Conservation (phyloP, 2,797 vertebrate species). For the Muscicapa comitata region DNA sequence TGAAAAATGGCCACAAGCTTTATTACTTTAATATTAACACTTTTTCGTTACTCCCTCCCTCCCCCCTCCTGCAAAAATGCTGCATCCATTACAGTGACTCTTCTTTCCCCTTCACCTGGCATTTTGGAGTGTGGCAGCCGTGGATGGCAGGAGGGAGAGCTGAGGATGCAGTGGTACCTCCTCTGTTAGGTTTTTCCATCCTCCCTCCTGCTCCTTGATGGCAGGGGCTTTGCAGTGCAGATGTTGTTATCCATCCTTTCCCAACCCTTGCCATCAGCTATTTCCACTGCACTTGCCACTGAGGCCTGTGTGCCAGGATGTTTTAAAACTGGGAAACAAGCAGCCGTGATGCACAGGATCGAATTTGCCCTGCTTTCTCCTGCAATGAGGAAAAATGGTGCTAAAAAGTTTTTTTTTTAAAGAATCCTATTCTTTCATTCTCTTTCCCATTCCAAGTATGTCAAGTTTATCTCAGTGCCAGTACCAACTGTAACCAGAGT, state of each 20-base stretch:
- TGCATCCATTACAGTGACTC: neutral
- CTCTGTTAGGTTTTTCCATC: neutral
- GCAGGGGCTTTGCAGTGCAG: neutral
- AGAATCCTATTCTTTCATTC: neutral
- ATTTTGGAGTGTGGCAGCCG: neutral
- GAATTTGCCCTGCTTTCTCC: neutral
- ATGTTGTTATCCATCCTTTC: neutral
- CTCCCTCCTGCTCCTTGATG: neutral
- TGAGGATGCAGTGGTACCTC: neutral
- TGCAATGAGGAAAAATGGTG: neutral
- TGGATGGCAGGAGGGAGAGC: neutral
- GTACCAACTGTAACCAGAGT: neutral
- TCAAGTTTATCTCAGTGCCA: neutral
- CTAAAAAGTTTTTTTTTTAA: neutral
- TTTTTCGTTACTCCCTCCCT: neutral
- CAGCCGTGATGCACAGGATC: neutral
- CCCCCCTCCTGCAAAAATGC: neutral
- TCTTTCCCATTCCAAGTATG: neutral
- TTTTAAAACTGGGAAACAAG: neutral
- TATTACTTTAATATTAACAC: slow-evolving; percentile 38
- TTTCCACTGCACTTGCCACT: neutral
- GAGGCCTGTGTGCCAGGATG: neutral
- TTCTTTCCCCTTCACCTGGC: neutral
- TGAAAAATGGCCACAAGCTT: slow-evolving; percentile 44
- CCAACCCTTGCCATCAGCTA: rapidly evolving